Conservation (phyloP, 2,113 vertebrate genomes). For the Euleptes europaea region DNA sequence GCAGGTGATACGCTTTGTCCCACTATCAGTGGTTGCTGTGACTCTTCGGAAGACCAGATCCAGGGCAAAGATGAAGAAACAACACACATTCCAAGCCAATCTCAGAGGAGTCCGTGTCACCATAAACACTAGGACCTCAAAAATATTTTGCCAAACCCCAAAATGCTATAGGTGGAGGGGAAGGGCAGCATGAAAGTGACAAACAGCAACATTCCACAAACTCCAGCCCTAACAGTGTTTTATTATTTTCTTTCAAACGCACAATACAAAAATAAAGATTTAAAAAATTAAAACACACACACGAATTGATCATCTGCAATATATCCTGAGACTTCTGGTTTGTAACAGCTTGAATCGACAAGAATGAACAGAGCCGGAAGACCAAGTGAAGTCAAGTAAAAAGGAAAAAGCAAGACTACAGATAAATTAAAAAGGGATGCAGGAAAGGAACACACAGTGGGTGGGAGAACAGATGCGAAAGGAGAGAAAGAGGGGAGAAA, state of each 20-base stretch:
- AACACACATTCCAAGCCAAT: neutral
- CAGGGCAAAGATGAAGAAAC: neutral
- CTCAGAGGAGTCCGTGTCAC: neutral
- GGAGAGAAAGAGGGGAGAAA: neutral
- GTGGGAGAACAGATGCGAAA: neutral
- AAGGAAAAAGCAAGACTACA: neutral
- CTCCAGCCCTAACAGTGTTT: constrained; percentile 27
- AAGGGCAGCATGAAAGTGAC: neutral
- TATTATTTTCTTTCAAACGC: constrained; percentile 10
- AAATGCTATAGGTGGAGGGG: neutral
- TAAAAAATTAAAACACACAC: constrained; percentile 68
- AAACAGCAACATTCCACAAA: constrained; percentile 7
- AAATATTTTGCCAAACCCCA: constrained; percentile 15
- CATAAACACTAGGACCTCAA: neutral
- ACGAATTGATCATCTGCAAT: constrained; percentile 63
- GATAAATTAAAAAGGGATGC: constrained; percentile 28
- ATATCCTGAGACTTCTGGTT: constrained; percentile 76
- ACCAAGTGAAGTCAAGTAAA: constrained; percentile 1
- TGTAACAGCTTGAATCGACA: constrained; percentile 74
- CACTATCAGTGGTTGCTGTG: constrained; percentile 61
- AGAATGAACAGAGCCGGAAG: constrained; percentile 29
- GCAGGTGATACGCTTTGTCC: constrained; percentile 39
- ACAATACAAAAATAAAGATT: constrained; percentile 76
- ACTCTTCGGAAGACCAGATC: constrained; percentile 42
- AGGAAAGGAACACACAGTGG: neutral